Percentiles rank a stretch among this genome's conserved stretches.
Conservation (phyloP, 64 coral and sea anemone genomes). For the Catalaphyllia jardinei region DNA sequence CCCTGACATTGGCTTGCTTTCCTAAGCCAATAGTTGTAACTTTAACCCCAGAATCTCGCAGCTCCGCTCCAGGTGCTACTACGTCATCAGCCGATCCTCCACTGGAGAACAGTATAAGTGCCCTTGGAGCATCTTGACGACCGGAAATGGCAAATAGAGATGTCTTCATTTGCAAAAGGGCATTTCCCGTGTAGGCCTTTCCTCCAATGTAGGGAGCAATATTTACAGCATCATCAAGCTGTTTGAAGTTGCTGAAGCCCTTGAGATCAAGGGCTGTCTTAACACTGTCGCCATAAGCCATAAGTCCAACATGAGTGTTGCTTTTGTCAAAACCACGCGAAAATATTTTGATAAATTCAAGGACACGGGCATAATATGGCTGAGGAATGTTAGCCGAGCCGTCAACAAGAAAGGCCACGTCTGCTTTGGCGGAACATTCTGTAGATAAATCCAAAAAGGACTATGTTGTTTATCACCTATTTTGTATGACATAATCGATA, state of each 20-base stretch:
- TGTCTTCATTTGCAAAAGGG: constrained; percentile 49
- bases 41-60: constrained; percentile 60
- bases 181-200: constrained; percentile 51
- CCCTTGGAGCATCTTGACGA: constrained; percentile 33
- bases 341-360: constrained; percentile 63
- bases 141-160: constrained; percentile 41
- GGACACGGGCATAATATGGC: constrained; percentile 55
- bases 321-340: constrained; percentile 48
- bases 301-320: constrained; percentile 43
- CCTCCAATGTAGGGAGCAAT: constrained; percentile 61
- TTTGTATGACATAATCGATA: too few relatives aligned
- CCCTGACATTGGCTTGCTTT: constrained; percentile 63
- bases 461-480: too few relatives aligned
- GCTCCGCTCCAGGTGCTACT: constrained; percentile 33
- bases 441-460: not conserved
- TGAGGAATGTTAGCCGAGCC: constrained; percentile 67
- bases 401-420: constrained; percentile 68
- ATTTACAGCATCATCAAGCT: constrained; percentile 52
- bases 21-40: constrained; percentile 60
- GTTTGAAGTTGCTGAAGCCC: not conserved
- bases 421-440: constrained; percentile 66
- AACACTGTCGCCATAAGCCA: constrained; percentile 55
- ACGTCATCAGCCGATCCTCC: constrained; percentile 57
- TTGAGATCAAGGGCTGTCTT: constrained; percentile 51
- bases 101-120: constrained; percentile 57